Evolutionary conservation across 1,140 invertebrate species (phyloP).

Genomic region (Adoxophyes honmai): DNA sequence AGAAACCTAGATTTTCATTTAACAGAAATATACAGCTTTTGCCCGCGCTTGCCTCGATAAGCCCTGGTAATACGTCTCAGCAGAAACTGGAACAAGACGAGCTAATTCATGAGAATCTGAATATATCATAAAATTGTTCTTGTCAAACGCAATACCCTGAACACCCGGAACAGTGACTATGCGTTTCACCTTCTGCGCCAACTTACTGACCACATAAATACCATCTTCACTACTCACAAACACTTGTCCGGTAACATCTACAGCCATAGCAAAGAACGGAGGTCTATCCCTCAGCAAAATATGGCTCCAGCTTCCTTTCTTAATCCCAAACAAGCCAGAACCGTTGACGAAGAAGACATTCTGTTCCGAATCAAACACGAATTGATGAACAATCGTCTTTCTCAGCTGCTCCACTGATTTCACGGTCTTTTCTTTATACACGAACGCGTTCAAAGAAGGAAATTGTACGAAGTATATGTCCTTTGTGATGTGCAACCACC

Average conservation of each 20-base stretch:
- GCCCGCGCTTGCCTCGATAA: too few relatives aligned
- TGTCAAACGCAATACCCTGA: slow-evolving; percentile 56
- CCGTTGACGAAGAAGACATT: background rate
- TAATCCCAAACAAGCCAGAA: background rate
- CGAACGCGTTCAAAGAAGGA: background rate
- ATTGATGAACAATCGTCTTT: slow-evolving; percentile 2
- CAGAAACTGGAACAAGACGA: slow-evolving; percentile 29
- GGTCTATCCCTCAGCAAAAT: background rate
- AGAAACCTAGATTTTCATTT: too few relatives aligned
- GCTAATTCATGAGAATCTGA: slow-evolving; percentile 52
- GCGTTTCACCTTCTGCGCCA: slow-evolving; percentile 47
- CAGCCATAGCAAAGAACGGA: slow-evolving; percentile 24
- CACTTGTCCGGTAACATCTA: slow-evolving; percentile 42
- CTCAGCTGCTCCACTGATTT: background rate
- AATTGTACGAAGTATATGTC: slow-evolving; percentile 10
- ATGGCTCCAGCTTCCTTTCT: background rate
- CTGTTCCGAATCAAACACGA: background rate
- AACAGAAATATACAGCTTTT: too few relatives aligned
- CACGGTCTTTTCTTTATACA: background rate
- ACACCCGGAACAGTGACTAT: slow-evolving; percentile 47
- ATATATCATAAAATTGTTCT: slow-evolving; percentile 54
- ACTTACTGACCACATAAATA: slow-evolving; percentile 49
- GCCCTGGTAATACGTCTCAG: slow-evolving; percentile 2
- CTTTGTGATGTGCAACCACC: background rate
- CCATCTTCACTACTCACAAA: slow-evolving; percentile 54